These are phyloP conservation scores for Acanthisitta chloris DNA, from an alignment of 2,113 vertebrate species.

Conservation along the genomic window DNA sequence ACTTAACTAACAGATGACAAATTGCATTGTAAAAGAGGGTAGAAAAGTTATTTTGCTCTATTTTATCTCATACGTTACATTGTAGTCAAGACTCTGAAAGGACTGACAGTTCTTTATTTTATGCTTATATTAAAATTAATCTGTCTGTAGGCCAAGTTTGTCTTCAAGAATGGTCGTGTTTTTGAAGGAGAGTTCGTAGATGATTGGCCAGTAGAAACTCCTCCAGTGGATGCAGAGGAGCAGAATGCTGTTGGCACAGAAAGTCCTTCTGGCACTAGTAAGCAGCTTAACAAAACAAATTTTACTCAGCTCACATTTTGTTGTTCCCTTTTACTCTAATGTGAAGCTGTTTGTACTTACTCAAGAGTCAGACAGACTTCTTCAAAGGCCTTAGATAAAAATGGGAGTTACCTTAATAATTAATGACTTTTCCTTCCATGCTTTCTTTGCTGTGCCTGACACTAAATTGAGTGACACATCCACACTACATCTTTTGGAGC, in stretches of 20 bases:
- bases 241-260: neutral
- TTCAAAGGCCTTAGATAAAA: neutral
- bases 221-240: neutral
- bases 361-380: neutral
- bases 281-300: neutral
- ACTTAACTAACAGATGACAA: neutral
- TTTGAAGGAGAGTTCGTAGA: constrained; percentile 78
- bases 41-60: neutral
- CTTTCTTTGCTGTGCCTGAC: neutral
- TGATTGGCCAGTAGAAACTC: constrained; percentile 64
- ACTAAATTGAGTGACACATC: neutral
- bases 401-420: neutral
- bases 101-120: neutral
- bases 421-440: neutral
- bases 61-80: neutral
- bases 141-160: constrained; percentile 76
- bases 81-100: neutral
- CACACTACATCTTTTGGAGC: neutral
- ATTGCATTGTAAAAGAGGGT: neutral
- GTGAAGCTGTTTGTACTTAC: neutral
- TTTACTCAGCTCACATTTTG: neutral
- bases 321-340: neutral
- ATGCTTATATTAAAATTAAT: neutral
- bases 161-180: constrained; percentile 74
- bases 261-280: constrained; percentile 36